These are phyloP conservation scores for Brenthis daphne DNA, from an alignment of 2,888 invertebrate species.

Conservation along the genomic window DNA sequence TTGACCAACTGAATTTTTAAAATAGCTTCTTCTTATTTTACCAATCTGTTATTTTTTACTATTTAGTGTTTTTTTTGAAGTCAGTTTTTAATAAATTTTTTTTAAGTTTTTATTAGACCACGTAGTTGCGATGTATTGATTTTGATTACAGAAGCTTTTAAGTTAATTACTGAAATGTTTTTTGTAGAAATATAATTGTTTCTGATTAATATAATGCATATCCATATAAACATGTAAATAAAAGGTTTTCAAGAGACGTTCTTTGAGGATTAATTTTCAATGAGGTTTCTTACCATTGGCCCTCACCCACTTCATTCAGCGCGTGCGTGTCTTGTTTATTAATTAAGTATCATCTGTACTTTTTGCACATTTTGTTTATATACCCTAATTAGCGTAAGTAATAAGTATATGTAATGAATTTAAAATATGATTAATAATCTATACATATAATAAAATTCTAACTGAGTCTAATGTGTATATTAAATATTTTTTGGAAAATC, in stretches of 20 bases:
- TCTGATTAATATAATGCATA: neutral
- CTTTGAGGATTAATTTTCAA: slow-evolving; percentile 26
- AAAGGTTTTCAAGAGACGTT: slow-evolving; percentile 10
- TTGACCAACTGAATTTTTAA: no score
- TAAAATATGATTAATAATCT: neutral
- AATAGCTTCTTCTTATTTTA: no score
- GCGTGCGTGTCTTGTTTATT: slow-evolving; percentile 45
- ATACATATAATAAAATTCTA: no score
- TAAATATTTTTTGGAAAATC: no score
- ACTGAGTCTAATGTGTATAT: no score
- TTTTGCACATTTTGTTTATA: slow-evolving; percentile 23
- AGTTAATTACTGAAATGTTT: no score
- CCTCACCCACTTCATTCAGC: slow-evolving; percentile 42
- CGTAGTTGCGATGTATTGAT: no score
- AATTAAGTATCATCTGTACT: slow-evolving; percentile 38
- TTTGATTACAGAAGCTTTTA: no score
- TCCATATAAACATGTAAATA: neutral
- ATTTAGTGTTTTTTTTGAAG: no score
- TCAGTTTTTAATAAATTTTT: no score
- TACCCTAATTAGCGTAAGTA: slow-evolving; percentile 7
- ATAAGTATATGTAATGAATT: slow-evolving; percentile 2
- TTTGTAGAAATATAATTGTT: neutral
- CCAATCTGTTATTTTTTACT: no score
- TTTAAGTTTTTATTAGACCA: no score
- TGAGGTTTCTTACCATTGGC: slow-evolving; percentile 33